phyloP scores from a whole-genome alignment of 2,888 invertebrate species.

The Dugesia japonica region DNA sequence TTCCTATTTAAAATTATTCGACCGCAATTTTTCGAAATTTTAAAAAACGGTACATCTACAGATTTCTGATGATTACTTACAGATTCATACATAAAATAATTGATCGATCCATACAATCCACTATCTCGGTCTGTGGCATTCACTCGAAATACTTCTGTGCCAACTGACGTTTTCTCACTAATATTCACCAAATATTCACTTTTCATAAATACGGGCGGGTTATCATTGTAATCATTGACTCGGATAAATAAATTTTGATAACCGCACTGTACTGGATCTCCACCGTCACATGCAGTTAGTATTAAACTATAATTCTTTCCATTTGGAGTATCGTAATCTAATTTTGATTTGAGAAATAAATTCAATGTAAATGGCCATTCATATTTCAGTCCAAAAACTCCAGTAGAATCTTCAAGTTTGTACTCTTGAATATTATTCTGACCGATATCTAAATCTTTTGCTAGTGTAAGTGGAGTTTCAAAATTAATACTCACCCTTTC shows the following conservation, averaged over 20 bases:
- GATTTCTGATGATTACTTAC: conserved; percentile 21
- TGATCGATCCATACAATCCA: conserved; percentile 23
- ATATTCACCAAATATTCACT: conserved; percentile 5
- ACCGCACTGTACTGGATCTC: conserved; percentile 23
- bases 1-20: conserved; percentile 16
- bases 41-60: background rate
- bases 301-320: conserved; percentile 13
- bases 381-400: conserved; percentile 23
- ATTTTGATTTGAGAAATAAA: conserved; percentile 13
- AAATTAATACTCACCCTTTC: conserved; percentile 22
- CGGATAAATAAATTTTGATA: background rate
- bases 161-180: conserved; percentile 24
- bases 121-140: conserved; percentile 26
- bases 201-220: conserved; percentile 22
- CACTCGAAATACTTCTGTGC: conserved; percentile 21
- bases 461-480: background rate
- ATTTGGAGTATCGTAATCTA: conserved; percentile 24
- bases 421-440: conserved; percentile 27
- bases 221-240: conserved; percentile 29
- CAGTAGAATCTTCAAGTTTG: background rate
- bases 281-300: conserved; percentile 28
- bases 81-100: conserved; percentile 21
- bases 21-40: conserved; percentile 12
- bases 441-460: conserved; percentile 23
- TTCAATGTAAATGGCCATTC: conserved; percentile 14